Evolutionary conservation across 2,888 invertebrate genomes (phyloP), one percentile per base, ranked within the genome.

Genomic region (Eristalis tenax): DNA sequence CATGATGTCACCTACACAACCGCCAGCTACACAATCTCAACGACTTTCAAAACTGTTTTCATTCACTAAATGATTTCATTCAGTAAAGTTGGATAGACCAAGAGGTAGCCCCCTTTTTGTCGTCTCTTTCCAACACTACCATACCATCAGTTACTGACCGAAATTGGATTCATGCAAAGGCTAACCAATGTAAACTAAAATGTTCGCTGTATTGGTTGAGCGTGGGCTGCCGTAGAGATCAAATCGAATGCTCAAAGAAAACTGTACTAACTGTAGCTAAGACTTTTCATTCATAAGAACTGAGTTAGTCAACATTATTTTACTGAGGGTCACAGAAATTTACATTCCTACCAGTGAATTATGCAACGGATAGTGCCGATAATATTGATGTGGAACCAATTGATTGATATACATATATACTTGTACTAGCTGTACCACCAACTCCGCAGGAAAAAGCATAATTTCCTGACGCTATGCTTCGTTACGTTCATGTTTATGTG

Each of bases 41-140:
- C 10, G 28, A 23, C 57, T 71, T 63, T 70, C 22, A 57, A 75
- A 73, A 64, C 56, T 69, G 59, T 65, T 76, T 66, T 82, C 85
- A 85, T 85, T 85, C 85, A 85, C 77, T 85, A 78, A 50, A 50
- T 76, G 83, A 76, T 87, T 87, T 87, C 87, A 87, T 87, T 87
- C 83, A 80, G 71, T 76, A 79, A 87, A 79, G 65, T 83, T 87
- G 83, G 83, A 75, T 68, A 83, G 76, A 83, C 68, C 79, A 71
- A 73, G 83, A 68, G 63, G 63, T 35, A 22, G 10, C 38, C 38
- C n/a, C 68, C 38, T 43, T 57, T 2, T 40, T 15, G 3, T n/a
- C 65, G 40, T 13, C 5, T 28, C 50, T 18, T 50, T 50, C 18
- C 18, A 8, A 50, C 18, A 18, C 50, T 18, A 50, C 50, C 8